Conservation (phyloP, 2,113 vertebrate species). For the Mormyrus lacerda region DNA sequence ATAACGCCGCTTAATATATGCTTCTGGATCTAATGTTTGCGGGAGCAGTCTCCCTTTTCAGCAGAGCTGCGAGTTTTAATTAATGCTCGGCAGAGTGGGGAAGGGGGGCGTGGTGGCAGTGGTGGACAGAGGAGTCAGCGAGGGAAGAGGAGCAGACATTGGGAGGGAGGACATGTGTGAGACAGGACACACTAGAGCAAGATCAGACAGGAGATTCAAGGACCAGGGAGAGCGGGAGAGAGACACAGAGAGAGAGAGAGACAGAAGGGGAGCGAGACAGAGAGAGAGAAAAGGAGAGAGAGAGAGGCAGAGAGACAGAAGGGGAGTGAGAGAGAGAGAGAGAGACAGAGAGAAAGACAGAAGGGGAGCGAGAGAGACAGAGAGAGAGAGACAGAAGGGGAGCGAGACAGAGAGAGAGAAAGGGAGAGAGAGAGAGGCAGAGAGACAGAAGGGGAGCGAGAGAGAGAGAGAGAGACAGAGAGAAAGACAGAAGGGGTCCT, state of each 20-base stretch:
- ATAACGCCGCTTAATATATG: slow-evolving; percentile 44
- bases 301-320: not conserved
- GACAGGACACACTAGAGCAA: not conserved
- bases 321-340: not conserved
- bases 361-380: not conserved
- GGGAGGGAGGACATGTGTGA: not conserved
- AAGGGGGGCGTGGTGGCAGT: not conserved
- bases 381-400: not conserved
- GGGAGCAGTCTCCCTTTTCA: not conserved
- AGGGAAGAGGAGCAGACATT: not conserved
- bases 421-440: not conserved
- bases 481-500: not conserved
- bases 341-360: not conserved
- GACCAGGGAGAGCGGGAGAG: not conserved
- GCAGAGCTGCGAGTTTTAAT: not conserved
- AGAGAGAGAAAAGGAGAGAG: not conserved
- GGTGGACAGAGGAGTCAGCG: not conserved
- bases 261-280: not conserved
- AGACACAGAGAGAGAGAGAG: not conserved
- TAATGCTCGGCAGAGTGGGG: not conserved
- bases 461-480: not conserved
- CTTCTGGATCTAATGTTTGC: slow-evolving; percentile 40
- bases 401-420: not conserved
- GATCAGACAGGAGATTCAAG: not conserved
- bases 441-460: not conserved